phyloP scores from a whole-genome alignment of 2,113 vertebrate species.

The Indicator indicator region DNA sequence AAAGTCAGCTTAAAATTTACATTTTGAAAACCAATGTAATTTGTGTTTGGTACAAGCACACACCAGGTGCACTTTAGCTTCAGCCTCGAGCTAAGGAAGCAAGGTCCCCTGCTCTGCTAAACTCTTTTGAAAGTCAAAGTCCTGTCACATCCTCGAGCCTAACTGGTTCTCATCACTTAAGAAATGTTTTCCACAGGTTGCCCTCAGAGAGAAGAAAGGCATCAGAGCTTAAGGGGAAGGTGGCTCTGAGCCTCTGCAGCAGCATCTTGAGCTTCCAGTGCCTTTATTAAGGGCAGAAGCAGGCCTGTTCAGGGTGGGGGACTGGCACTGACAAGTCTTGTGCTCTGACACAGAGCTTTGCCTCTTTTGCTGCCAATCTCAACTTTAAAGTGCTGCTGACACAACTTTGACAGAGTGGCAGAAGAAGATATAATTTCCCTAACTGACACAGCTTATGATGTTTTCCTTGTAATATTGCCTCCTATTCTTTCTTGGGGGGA shows the following conservation, averaged over 20 bases:
- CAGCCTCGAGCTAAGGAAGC: background rate
- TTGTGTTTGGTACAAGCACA: background rate
- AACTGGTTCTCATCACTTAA: background rate
- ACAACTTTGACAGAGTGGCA: background rate
- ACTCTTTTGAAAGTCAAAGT: background rate
- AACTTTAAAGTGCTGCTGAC: constrained; percentile 23
- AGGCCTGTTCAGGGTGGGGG: background rate
- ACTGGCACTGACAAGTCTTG: background rate
- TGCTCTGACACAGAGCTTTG: background rate
- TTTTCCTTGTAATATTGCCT: constrained; percentile 35
- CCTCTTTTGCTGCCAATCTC: background rate
- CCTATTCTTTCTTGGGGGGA: background rate
- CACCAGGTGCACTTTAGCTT: background rate
- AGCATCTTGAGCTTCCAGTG: background rate
- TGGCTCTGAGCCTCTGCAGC: background rate
- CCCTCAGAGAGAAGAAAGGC: background rate
- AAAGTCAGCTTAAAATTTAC: background rate
- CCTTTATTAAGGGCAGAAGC: background rate
- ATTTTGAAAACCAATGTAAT: background rate
- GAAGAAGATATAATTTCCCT: background rate
- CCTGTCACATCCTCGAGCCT: background rate
- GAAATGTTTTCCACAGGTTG: constrained; percentile 17
- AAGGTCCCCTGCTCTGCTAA: background rate
- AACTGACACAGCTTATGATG: constrained; percentile 24
- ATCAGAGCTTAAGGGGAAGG: background rate